A percentile compares a stretch with the other conserved stretches of the same genome.
Conservation (phyloP, 2,888 invertebrate species). For the Synanthedon myopaeformis region DNA sequence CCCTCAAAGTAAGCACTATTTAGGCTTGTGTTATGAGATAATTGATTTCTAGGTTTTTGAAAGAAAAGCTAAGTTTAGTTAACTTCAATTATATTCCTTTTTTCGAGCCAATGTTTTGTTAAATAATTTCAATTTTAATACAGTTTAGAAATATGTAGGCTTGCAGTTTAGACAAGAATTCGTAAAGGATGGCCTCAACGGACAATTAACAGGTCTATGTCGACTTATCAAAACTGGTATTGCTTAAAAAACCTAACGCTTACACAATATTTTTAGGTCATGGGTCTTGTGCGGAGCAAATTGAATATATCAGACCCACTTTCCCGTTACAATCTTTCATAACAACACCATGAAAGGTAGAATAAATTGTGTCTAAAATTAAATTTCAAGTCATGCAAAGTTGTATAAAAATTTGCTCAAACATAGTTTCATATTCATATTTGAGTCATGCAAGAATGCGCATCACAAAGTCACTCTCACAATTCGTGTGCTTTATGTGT, state of each 20-base stretch:
- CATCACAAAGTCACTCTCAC: slow-evolving; percentile 8
- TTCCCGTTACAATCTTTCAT: slow-evolving; percentile 5
- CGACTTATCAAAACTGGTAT: not conserved
- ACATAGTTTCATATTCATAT: slow-evolving; percentile 2
- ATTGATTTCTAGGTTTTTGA: too few relatives aligned
- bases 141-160: too few relatives aligned
- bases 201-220: too few relatives aligned
- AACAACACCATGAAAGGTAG: not conserved
- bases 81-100: too few relatives aligned
- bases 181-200: too few relatives aligned
- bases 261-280: not conserved
- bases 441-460: slow-evolving; percentile 19
- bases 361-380: not conserved
- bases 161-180: too few relatives aligned
- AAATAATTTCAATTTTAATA: too few relatives aligned
- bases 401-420: slow-evolving; percentile 10
- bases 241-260: not conserved
- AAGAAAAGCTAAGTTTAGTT: too few relatives aligned
- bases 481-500: slow-evolving; percentile 10
- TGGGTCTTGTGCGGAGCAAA: not conserved
- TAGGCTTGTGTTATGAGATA: too few relatives aligned
- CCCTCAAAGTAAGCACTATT: too few relatives aligned
- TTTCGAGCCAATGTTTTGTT: too few relatives aligned
- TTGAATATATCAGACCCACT: slow-evolving; percentile 5
- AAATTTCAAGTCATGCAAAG: slow-evolving; percentile 10